Evolutionary conservation across 92 coral and sea anemone genomes (phyloP).

Genomic region (Diadumene lineata): DNA sequence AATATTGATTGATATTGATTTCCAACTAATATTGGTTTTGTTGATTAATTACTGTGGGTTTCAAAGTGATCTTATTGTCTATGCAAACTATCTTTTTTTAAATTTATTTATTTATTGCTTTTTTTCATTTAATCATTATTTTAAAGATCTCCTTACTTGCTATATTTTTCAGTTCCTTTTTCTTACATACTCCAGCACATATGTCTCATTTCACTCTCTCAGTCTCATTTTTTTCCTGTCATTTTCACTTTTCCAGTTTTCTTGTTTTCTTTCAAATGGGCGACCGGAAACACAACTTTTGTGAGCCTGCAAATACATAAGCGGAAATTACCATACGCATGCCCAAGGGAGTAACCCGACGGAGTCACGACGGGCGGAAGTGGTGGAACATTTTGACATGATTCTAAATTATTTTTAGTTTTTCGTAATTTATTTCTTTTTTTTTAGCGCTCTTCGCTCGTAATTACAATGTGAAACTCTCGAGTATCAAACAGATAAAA

Average conservation of each 20-base stretch:
- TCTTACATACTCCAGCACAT: neutral
- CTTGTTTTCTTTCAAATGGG: slow-evolving; percentile 1
- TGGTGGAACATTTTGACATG: neutral
- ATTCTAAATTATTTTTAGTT: neutral
- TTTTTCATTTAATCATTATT: neutral
- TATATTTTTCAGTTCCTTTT: neutral
- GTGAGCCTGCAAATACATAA: slow-evolving; percentile 1
- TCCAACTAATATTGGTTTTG: too few species aligned
- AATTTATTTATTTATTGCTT: neutral
- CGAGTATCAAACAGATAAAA: slow-evolving; percentile 22
- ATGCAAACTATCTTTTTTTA: too few species aligned
- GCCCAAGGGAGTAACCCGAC: slow-evolving; percentile 45
- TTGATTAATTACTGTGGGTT: too few species aligned
- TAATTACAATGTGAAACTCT: neutral
- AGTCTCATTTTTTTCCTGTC: neutral
- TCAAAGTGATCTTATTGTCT: too few species aligned
- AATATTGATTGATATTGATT: too few species aligned
- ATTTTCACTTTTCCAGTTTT: too few species aligned
- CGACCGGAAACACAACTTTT: slow-evolving; percentile 3
- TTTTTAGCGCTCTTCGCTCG: neutral
- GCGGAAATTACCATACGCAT: slow-evolving; percentile 26
- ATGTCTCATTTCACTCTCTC: neutral
- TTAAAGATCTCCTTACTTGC: neutral
- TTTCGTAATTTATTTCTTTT: neutral
- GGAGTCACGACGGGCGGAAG: slow-evolving; percentile 48